phyloP scores from a whole-genome alignment of 2,888 invertebrate genomes.

The Troides oblongomaculatus region DNA sequence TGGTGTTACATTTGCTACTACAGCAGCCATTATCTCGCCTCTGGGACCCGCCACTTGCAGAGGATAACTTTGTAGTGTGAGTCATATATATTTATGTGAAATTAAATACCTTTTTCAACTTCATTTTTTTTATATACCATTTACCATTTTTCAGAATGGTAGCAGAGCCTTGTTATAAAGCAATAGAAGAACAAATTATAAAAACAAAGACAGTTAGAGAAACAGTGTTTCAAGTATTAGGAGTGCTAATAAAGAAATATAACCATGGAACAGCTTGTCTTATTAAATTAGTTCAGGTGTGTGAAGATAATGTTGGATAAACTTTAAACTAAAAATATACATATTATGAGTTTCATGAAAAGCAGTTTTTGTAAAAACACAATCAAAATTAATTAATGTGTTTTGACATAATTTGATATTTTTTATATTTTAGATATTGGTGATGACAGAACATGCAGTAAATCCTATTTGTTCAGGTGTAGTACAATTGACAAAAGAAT shows the following conservation, averaged over 20 bases:
- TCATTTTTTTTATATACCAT: slow-evolving; percentile 7
- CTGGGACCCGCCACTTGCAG: slow-evolving; percentile 91
- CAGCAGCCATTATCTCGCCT: slow-evolving; percentile 85
- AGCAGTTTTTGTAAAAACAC: too few species aligned
- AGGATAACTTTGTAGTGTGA: slow-evolving; percentile 91
- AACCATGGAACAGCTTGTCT: slow-evolving; percentile 90
- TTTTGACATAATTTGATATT: neutral
- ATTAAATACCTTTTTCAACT: neutral
- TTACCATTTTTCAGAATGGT: slow-evolving; percentile 77
- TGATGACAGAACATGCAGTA: slow-evolving; percentile 86
- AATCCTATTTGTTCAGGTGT: slow-evolving; percentile 85
- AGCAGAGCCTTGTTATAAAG: slow-evolving; percentile 87
- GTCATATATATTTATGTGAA: slow-evolving; percentile 41
- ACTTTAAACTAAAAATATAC: too few species aligned
- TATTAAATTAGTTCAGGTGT: slow-evolving; percentile 83
- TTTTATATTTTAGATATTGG: slow-evolving; percentile 81
- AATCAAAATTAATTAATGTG: too few species aligned
- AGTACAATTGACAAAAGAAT: slow-evolving; percentile 83
- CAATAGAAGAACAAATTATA: slow-evolving; percentile 81
- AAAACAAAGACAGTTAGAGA: slow-evolving; percentile 83
- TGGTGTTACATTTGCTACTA: slow-evolving; percentile 83
- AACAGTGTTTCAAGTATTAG: slow-evolving; percentile 89
- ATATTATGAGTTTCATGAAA: too few species aligned
- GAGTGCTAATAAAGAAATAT: slow-evolving; percentile 88
- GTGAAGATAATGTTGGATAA: neutral